A percentile compares a stretch with the other conserved stretches of the same genome.
These are phyloP conservation scores for Microhierax caerulescens DNA, from an alignment of 2,797 vertebrate species.

Conservation along the genomic window DNA sequence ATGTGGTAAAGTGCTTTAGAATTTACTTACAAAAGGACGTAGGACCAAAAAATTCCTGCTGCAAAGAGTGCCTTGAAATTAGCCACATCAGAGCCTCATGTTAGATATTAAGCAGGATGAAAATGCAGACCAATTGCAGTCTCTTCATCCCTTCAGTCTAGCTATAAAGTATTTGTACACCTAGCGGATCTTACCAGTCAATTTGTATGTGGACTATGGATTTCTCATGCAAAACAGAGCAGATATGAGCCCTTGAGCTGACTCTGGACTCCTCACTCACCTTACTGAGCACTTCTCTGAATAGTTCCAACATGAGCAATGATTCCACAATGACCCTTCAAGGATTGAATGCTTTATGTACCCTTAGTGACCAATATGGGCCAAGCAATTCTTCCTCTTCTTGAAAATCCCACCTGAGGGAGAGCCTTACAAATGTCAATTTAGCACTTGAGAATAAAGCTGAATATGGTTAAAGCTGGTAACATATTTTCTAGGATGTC, in stretches of 20 bases:
- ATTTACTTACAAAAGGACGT: not conserved
- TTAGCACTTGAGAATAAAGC: not conserved
- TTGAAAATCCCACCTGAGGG: not conserved
- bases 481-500: not conserved
- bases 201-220: not conserved
- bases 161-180: fast-evolving
- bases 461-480: not conserved
- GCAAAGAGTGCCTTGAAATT: not conserved
- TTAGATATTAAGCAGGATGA: not conserved
- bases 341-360: not conserved
- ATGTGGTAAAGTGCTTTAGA: not conserved
- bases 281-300: not conserved
- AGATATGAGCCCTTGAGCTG: not conserved
- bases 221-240: not conserved
- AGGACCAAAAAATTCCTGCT: not conserved
- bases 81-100: not conserved
- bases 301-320: not conserved
- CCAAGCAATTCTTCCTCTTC: not conserved
- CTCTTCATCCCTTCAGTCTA: not conserved
- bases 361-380: not conserved
- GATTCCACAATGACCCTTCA: not conserved
- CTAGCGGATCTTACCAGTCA: not conserved
- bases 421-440: not conserved
- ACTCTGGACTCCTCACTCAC: not conserved
- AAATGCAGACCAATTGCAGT: not conserved